These are phyloP conservation scores for Eudasyphora cyanicolor DNA, from an alignment of 2,888 invertebrate genomes.

Conservation along the genomic window DNA sequence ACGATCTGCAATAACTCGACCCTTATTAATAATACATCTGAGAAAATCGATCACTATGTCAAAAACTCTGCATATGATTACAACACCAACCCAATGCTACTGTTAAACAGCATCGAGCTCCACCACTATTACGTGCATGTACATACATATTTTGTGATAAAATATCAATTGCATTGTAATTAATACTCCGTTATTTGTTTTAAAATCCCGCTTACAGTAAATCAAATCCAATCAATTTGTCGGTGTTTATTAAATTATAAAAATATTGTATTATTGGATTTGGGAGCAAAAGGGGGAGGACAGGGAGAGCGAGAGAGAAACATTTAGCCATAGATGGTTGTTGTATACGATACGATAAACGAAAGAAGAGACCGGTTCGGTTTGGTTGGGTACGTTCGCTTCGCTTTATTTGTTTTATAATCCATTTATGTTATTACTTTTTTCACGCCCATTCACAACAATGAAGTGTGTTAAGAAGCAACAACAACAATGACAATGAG, in stretches of 20 bases:
- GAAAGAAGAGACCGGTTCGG: not conserved
- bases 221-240: slow-evolving; percentile 55
- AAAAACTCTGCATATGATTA: too few species aligned
- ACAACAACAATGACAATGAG: not conserved
- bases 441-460: slow-evolving; percentile 29
- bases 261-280: slow-evolving; percentile 22
- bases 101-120: too few species aligned
- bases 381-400: not conserved
- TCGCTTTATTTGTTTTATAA: slow-evolving; percentile 29
- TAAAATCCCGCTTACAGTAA: slow-evolving; percentile 49
- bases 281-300: not conserved
- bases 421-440: slow-evolving; percentile 24
- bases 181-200: not conserved
- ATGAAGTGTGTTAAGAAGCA: slow-evolving; percentile 26
- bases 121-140: too few species aligned
- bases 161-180: not conserved
- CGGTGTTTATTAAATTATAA: slow-evolving; percentile 53
- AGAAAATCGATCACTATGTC: too few species aligned
- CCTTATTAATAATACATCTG: too few species aligned
- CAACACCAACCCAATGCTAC: too few species aligned
- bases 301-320: too few species aligned
- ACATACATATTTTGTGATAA: too few species aligned
- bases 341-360: not conserved
- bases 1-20: too few species aligned
- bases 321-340: too few species aligned